Evolutionary conservation across 2,888 invertebrate genomes (phyloP).

Genomic region (Meliscaeva auricollis): DNA sequence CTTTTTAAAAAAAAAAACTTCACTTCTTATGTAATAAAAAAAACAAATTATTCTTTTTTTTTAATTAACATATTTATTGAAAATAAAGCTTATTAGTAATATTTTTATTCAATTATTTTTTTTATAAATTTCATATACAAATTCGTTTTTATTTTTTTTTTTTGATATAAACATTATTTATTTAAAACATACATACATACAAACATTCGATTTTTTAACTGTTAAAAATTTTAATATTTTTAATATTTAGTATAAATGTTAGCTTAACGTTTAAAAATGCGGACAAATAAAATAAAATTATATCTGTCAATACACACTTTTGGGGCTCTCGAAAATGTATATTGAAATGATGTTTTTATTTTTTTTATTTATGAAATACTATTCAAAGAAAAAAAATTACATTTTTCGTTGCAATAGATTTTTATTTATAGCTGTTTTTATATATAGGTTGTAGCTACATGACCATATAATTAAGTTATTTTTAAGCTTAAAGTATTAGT

Average conservation of each 20-base stretch:
- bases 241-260: background rate
- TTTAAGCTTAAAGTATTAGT: background rate
- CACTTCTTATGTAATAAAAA: too few species aligned
- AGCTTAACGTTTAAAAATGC: background rate
- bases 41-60: too few species aligned
- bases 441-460: background rate
- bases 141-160: too few species aligned
- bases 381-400: conserved; percentile 12
- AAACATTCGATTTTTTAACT: background rate
- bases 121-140: too few species aligned
- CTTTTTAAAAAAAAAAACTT: too few species aligned
- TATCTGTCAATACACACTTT: conserved; percentile 63
- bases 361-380: background rate
- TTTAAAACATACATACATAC: background rate
- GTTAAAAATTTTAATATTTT: conserved; percentile 7
- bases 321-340: conserved; percentile 71
- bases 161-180: background rate
- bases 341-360: conserved; percentile 33
- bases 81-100: too few species aligned
- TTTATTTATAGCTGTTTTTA: conserved; percentile 19
- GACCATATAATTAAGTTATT: background rate
- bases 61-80: too few species aligned
- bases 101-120: too few species aligned
- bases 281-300: background rate
- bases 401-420: conserved; percentile 58